Percentiles rank a stretch among this genome's conserved stretches.
These are phyloP conservation scores for Epinephelus fuscoguttatus DNA, from an alignment of 2,113 vertebrate species.

Conservation along the genomic window DNA sequence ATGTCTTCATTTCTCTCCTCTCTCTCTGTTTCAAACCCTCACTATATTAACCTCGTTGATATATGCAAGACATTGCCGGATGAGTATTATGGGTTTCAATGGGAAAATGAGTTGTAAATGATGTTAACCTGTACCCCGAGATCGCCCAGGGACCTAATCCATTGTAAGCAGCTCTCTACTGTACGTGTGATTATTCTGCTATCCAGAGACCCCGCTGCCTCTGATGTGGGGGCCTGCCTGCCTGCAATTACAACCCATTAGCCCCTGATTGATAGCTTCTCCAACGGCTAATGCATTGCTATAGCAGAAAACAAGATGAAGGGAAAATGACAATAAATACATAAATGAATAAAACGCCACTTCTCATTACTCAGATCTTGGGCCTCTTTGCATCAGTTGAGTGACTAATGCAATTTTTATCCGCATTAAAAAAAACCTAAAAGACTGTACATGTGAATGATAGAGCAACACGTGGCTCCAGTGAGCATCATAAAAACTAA, in stretches of 20 bases:
- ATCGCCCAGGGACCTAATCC: conserved; percentile 47
- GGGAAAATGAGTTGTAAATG: conserved; percentile 62
- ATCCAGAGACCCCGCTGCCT: conserved; percentile 54
- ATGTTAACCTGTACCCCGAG: conserved; percentile 43
- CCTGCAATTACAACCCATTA: conserved; percentile 79
- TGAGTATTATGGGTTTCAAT: conserved; percentile 57
- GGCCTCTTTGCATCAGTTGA: conserved; percentile 35
- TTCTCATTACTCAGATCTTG: conserved; percentile 57
- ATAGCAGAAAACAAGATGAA: conserved; percentile 66
- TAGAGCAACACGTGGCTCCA: background rate
- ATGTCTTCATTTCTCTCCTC: background rate
- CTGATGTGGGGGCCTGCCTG: conserved; percentile 53
- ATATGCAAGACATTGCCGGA: conserved; percentile 30
- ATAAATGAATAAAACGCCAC: conserved; percentile 75
- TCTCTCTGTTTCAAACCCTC: conserved; percentile 25
- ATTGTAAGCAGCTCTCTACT: conserved; percentile 46
- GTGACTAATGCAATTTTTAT: conserved; percentile 38
- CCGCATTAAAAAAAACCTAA: background rate
- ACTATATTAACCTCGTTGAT: conserved; percentile 48
- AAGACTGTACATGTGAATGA: background rate
- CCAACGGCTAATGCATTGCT: conserved; percentile 74
- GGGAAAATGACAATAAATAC: conserved; percentile 74
- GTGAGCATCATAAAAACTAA: background rate
- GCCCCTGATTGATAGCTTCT: conserved; percentile 77
- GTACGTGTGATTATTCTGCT: conserved; percentile 58